These are phyloP conservation scores for Bujurquina vittata DNA, from an alignment of 2,113 vertebrate species.

Conservation along the genomic window DNA sequence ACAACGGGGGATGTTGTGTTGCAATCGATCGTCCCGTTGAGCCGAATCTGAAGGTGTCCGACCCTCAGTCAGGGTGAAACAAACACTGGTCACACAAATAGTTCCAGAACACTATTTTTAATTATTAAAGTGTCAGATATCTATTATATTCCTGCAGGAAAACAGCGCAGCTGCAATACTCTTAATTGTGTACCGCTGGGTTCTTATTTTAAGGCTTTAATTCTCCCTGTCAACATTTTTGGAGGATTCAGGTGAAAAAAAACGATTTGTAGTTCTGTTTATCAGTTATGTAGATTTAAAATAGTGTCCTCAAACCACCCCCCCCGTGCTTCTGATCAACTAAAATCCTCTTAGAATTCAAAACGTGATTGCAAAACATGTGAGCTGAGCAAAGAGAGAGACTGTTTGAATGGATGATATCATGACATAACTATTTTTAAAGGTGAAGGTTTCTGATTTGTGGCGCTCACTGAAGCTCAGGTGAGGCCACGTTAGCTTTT, in stretches of 20 bases:
- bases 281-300: neutral
- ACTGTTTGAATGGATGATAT: conserved; percentile 5
- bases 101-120: neutral
- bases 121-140: neutral
- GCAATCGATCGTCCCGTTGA: conserved; percentile 46
- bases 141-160: neutral
- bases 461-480: neutral
- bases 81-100: neutral
- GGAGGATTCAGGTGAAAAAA: neutral
- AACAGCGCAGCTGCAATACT: neutral
- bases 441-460: neutral
- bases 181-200: neutral
- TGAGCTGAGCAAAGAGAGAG: conserved; percentile 10
- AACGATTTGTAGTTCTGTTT: neutral
- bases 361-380: neutral
- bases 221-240: neutral
- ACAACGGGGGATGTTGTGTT: conserved; percentile 19
- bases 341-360: neutral
- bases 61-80: conserved; percentile 16
- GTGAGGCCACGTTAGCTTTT: neutral
- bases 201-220: neutral
- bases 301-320: neutral
- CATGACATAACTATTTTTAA: neutral
- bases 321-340: neutral
- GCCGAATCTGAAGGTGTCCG: conserved; percentile 16